Conservation (phyloP, 2,888 invertebrate species). For the Hydrotaea cyrtoneurina region DNA sequence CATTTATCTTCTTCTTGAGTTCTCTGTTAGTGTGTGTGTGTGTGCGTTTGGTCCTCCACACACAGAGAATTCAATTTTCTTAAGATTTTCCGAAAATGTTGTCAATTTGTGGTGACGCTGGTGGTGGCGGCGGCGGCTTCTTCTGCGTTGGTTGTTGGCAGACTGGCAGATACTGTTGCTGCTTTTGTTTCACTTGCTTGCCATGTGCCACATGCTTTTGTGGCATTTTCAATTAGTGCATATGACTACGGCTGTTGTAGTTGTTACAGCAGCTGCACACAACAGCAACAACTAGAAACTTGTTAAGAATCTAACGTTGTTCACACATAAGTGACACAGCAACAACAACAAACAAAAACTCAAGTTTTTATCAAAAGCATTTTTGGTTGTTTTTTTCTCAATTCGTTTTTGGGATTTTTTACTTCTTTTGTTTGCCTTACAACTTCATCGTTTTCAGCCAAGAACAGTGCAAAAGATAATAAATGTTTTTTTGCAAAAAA, state of each 20-base stretch:
- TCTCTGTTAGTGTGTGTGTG: too few species aligned
- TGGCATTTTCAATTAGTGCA: conserved; percentile 70
- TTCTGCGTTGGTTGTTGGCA: not conserved
- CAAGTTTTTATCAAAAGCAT: not conserved
- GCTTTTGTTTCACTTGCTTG: not conserved
- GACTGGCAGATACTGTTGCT: conserved; percentile 16
- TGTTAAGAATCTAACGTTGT: conserved; percentile 41
- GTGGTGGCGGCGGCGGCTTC: conserved; percentile 11
- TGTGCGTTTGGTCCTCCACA: too few species aligned
- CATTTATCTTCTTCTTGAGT: conserved; percentile 23
- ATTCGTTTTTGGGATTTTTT: not conserved
- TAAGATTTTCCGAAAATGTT: conserved; percentile 60
- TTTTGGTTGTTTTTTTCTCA: not conserved
- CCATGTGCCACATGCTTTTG: conserved; percentile 65
- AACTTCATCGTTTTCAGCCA: not conserved
- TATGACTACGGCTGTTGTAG: conserved; percentile 31
- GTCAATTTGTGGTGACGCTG: conserved; percentile 57
- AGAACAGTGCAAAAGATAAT: not conserved
- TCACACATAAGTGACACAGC: conserved; percentile 38
- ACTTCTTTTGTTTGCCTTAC: not conserved
- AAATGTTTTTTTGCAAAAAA: conserved; percentile 6
- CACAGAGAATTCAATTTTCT: conserved; percentile 60
- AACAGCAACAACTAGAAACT: not conserved
- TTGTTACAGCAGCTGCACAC: not conserved
- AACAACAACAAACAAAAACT: not conserved